Base-by-base conservation (phyloP, 2,797 vertebrate genomes). In the Falco novaeseelandiae region DNA sequence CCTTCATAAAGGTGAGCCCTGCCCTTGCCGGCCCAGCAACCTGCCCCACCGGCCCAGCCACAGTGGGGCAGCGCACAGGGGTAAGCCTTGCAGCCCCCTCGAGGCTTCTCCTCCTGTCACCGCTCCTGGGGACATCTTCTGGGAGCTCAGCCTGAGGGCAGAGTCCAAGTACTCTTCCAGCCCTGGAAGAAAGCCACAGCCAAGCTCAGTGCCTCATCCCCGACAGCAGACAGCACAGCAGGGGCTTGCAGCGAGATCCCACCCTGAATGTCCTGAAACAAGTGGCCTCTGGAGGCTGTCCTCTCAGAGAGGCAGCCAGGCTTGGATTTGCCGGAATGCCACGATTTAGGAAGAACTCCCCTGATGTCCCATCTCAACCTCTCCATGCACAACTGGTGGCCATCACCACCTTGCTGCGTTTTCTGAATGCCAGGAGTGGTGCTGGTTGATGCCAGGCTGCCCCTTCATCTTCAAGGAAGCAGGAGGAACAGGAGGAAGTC, bases 341-440 rank as follows among this genome's bases (percentile, higher is more conserved):
- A 6, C 26, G 17, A 2, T 52, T 58, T 62, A 73, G 57, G n/a
- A 90, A 52, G 18, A 89, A 15, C n/a, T 67, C 13, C 48, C 32
- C 15, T 30, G 21, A 40, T 12, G 30, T 86, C 34, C 51, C 55
- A 40, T 21, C 32, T 23, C 34, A 65, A 67, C 40, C 5, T 46
- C 29, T 63, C 32, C 0, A 0, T 26, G 36, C 10, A 2, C 26
- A 51, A 6, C 13, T 1, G 1, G 18, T 17, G 55, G 42, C 69
- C 40, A 9, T 51, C 66, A 22, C 11, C 61, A 62, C 22, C 61
- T 48, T 8, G 30, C 30, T 70, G 69, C 11, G 2, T 42, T 38
- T 46, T 57, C 15, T 83, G 46, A 32, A 36, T 1, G 5, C 32
- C 1, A 58, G 81, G 42, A 52, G 40, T 8, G 2, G 48, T 30